Conservation (phyloP, 2,888 invertebrate species). For the Chouioia cunea region DNA sequence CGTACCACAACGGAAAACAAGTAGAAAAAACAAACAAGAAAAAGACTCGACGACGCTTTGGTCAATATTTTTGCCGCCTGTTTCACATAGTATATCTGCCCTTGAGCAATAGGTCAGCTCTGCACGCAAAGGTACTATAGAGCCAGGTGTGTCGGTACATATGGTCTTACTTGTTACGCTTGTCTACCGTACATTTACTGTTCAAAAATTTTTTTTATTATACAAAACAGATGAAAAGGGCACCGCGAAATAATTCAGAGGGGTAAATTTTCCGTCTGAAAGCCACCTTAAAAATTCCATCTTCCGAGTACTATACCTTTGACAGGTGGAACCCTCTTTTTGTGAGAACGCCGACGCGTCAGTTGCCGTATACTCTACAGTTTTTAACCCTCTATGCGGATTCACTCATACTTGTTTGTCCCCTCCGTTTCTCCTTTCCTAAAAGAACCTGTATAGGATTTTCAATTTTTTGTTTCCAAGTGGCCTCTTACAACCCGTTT, state of each 20-base stretch:
- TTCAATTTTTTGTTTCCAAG: slow-evolving; percentile 16
- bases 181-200: background rate
- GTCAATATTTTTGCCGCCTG: slow-evolving; percentile 29
- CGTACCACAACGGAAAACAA: background rate
- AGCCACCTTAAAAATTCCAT: slow-evolving; percentile 63
- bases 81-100: slow-evolving; percentile 5
- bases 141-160: too few relatives aligned
- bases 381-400: background rate
- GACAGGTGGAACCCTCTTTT: slow-evolving; percentile 59
- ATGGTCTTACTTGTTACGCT: background rate
- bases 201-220: background rate
- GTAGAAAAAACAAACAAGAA: background rate
- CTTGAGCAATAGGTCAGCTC: slow-evolving; percentile 36
- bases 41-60: background rate
- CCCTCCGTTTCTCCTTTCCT: background rate
- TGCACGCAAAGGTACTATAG: background rate
- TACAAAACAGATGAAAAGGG: background rate
- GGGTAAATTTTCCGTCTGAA: background rate
- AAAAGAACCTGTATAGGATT: background rate
- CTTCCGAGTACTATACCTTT: slow-evolving; percentile 55
- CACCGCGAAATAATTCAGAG: slow-evolving; percentile 21
- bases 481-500: background rate
- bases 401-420: background rate
- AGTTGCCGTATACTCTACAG: slow-evolving; percentile 10
- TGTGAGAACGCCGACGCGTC: slow-evolving; percentile 8